A percentile compares a stretch with the other conserved stretches of the same genome.
Conservation (phyloP, 2,888 invertebrate species). For the Cataglyphis rosenhaueri region DNA sequence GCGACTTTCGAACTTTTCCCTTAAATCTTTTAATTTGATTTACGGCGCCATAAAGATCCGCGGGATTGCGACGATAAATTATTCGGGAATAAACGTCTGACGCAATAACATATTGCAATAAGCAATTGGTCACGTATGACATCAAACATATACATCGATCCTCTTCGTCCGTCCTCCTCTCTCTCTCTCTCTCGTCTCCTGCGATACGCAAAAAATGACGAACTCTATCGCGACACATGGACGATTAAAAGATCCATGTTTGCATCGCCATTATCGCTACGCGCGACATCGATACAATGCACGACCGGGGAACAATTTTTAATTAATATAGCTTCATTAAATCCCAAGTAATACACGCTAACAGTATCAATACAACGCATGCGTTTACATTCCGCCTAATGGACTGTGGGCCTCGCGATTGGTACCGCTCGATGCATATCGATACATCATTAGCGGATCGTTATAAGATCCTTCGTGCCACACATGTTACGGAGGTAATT, state of each 20-base stretch:
- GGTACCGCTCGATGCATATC: slow-evolving; percentile 60
- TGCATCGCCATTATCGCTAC: slow-evolving; percentile 14
- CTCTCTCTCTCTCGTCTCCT: no score
- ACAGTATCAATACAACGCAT: slow-evolving; percentile 62
- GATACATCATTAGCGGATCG: slow-evolving; percentile 66
- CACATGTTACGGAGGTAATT: slow-evolving; percentile 71
- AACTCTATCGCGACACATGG: slow-evolving; percentile 6
- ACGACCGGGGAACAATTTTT: slow-evolving; percentile 71
- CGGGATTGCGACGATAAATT: slow-evolving; percentile 68
- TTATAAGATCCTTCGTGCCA: slow-evolving; percentile 60
- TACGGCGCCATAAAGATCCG: slow-evolving; percentile 63
- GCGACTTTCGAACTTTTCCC: slow-evolving; percentile 64
- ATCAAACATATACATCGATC: slow-evolving; percentile 30
- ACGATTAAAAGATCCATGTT: slow-evolving; percentile 20
- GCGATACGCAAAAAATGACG: not conserved
- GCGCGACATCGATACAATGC: slow-evolving; percentile 3
- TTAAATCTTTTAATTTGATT: slow-evolving; percentile 68
- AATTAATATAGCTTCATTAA: slow-evolving; percentile 80
- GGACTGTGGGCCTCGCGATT: slow-evolving; percentile 36
- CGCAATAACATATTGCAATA: slow-evolving; percentile 48
- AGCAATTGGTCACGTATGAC: slow-evolving; percentile 25
- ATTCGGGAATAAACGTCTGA: slow-evolving; percentile 57
- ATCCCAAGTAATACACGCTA: slow-evolving; percentile 60
- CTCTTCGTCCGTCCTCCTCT: not conserved
- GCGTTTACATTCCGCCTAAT: slow-evolving; percentile 61